Percentiles rank a stretch among this genome's conserved stretches.
Evolutionary conservation across 2,888 invertebrate genomes (phyloP).

Genomic region (Caenorhabditis afra): DNA sequence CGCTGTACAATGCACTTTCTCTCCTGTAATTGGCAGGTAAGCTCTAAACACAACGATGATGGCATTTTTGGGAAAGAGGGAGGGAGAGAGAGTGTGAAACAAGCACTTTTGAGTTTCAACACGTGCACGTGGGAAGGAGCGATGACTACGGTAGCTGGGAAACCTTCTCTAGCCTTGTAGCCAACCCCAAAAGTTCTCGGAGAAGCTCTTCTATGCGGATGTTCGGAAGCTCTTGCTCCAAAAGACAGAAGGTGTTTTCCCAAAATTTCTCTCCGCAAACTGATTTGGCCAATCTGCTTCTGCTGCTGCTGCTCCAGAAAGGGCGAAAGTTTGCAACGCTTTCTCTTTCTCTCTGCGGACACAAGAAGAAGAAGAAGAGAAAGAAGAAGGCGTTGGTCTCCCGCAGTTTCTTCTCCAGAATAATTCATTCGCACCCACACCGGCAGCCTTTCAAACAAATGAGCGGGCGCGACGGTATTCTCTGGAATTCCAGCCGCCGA

Average conservation of each 20-base stretch:
- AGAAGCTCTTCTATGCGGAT: too few species aligned
- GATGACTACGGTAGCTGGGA: too few species aligned
- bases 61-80: too few species aligned
- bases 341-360: neutral
- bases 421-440: slow-evolving; percentile 40
- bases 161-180: too few species aligned
- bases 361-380: neutral
- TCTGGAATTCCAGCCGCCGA: neutral
- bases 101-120: too few species aligned
- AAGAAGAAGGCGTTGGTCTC: neutral
- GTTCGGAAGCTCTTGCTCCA: too few species aligned
- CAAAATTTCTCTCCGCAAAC: slow-evolving; percentile 1
- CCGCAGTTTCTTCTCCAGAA: slow-evolving; percentile 20
- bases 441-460: slow-evolving; percentile 13
- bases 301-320: slow-evolving; percentile 12
- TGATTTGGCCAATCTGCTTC: slow-evolving; percentile 42
- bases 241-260: slow-evolving; percentile 4
- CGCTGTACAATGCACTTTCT: too few species aligned
- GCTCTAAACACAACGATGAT: too few species aligned
- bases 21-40: too few species aligned
- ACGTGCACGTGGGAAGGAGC: too few species aligned
- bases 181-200: too few species aligned
- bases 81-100: too few species aligned
- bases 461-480: neutral
- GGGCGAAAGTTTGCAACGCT: slow-evolving; percentile 31